Evolutionary conservation across 2,113 vertebrate genomes (phyloP).

Genomic region (Silurus glanis): DNA sequence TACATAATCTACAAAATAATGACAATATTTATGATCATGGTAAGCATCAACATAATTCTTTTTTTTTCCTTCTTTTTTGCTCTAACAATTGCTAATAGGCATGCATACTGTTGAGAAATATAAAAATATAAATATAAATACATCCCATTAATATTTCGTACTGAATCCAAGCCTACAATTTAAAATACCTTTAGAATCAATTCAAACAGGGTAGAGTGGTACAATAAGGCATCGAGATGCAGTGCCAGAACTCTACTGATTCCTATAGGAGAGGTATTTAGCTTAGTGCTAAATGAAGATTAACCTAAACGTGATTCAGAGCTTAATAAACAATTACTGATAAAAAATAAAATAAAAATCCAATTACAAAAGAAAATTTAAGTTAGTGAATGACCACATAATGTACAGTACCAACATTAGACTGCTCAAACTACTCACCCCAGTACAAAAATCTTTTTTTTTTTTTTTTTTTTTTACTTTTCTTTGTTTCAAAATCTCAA

Average conservation of each 20-base stretch:
- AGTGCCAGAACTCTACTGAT: constrained; percentile 75
- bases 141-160: constrained; percentile 78
- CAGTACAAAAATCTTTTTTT: constrained; percentile 66
- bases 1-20: constrained; percentile 76
- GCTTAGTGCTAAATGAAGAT: constrained; percentile 66
- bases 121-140: constrained; percentile 85
- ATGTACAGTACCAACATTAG: constrained; percentile 66
- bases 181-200: constrained; percentile 75
- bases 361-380: constrained; percentile 56
- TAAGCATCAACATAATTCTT: constrained; percentile 67
- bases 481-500: constrained; percentile 41
- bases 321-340: constrained; percentile 56
- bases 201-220: constrained; percentile 73
- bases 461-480: constrained; percentile 39
- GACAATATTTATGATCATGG: constrained; percentile 71
- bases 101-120: constrained; percentile 82
- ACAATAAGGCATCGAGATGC: constrained; percentile 80
- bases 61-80: constrained; percentile 56
- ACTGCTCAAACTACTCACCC: constrained; percentile 65
- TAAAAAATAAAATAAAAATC: constrained; percentile 53
- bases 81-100: constrained; percentile 73
- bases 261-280: constrained; percentile 77
- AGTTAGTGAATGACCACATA: constrained; percentile 61
- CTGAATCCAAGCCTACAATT: constrained; percentile 75
- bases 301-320: constrained; percentile 49